phyloP scores from a whole-genome alignment of 2,113 vertebrate species.

The Toxotes chatareus region DNA sequence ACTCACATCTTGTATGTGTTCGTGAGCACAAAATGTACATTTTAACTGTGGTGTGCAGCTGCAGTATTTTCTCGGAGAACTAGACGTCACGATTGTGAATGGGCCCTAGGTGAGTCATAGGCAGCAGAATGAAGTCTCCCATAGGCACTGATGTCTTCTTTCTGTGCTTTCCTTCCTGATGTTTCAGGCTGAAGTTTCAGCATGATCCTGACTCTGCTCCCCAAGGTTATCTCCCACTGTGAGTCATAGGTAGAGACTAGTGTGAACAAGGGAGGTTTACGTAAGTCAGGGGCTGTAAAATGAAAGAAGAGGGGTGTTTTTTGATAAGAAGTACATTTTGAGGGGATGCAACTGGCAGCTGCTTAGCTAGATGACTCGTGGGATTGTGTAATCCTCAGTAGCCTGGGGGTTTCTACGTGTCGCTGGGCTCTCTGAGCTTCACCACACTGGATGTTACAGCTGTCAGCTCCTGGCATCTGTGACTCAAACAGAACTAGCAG shows the following conservation, averaged over 20 bases:
- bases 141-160: constrained; percentile 57
- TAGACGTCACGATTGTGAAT: constrained; percentile 38
- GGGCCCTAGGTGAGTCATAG: constrained; percentile 63
- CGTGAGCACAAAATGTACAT: constrained; percentile 21
- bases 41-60: constrained; percentile 17
- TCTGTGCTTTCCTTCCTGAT: constrained; percentile 37
- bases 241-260: constrained; percentile 63
- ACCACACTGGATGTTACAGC: constrained; percentile 31
- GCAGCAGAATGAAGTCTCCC: constrained; percentile 48
- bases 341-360: constrained; percentile 47
- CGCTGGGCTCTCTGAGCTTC: constrained; percentile 37
- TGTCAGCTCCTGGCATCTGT: constrained; percentile 45
- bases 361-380: constrained; percentile 54
- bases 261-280: constrained; percentile 35
- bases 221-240: constrained; percentile 53
- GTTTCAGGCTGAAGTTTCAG: constrained; percentile 55
- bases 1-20: constrained; percentile 19
- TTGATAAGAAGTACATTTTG: constrained; percentile 29
- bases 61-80: constrained; percentile 33
- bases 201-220: constrained; percentile 19
- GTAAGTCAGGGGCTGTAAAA: constrained; percentile 29
- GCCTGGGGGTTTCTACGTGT: constrained; percentile 43
- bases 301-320: constrained; percentile 27
- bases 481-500: constrained; percentile 34
- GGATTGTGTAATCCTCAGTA: constrained; percentile 66